These are phyloP conservation scores for Napeogenes sylphis DNA, from an alignment of 2,888 invertebrate species.

Conservation along the genomic window DNA sequence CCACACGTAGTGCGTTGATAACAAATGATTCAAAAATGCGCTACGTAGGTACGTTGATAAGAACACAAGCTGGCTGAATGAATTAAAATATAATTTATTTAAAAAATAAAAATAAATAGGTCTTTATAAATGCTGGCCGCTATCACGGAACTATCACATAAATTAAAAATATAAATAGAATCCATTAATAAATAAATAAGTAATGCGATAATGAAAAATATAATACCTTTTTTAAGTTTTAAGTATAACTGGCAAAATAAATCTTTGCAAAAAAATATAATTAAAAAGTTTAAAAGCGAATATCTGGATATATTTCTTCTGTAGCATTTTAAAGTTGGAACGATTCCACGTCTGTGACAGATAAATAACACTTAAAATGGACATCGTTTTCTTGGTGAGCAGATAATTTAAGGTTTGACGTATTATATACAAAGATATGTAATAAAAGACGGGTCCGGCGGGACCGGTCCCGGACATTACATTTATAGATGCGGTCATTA, in stretches of 20 bases:
- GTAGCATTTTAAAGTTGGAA: slow-evolving; percentile 35
- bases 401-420: slow-evolving; percentile 67
- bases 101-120: too few species aligned
- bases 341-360: slow-evolving; percentile 40
- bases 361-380: slow-evolving; percentile 54
- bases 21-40: slow-evolving; percentile 16
- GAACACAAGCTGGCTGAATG: neutral
- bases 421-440: slow-evolving; percentile 62
- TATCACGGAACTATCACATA: too few species aligned
- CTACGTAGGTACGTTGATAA: neutral
- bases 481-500: slow-evolving; percentile 62
- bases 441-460: slow-evolving; percentile 46
- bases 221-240: slow-evolving; percentile 6
- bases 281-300: slow-evolving; percentile 1
- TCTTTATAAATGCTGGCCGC: too few species aligned
- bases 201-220: neutral
- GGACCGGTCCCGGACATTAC: slow-evolving; percentile 56
- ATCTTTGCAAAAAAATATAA: slow-evolving; percentile 3
- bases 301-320: slow-evolving; percentile 19
- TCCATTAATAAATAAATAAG: too few species aligned
- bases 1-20: slow-evolving; percentile 16
- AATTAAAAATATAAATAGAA: too few species aligned
- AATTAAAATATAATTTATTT: too few species aligned
- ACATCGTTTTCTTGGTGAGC: slow-evolving; percentile 56
- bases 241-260: slow-evolving; percentile 3